Conservation (phyloP, 2,888 invertebrate species). For the Sinotaia quadrata region DNA sequence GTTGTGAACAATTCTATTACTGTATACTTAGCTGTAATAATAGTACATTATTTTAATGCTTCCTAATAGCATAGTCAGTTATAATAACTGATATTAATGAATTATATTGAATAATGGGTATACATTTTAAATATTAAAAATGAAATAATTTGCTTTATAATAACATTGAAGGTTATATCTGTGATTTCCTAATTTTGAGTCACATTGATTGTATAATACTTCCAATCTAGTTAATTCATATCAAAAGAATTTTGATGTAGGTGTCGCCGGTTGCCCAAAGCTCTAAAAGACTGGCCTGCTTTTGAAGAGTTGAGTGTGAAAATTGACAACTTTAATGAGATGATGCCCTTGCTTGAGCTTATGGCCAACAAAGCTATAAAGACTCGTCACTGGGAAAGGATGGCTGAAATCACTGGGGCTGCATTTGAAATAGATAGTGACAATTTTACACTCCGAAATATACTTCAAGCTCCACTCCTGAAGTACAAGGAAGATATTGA, state of each 20-base stretch:
- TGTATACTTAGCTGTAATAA: too few relatives aligned
- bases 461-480: conserved; percentile 88
- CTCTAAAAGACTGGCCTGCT: conserved; percentile 90
- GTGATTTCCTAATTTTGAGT: background rate
- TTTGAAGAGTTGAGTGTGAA: conserved; percentile 87
- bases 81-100: too few relatives aligned
- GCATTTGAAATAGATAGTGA: conserved; percentile 77
- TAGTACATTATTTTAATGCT: too few relatives aligned
- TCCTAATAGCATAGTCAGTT: too few relatives aligned
- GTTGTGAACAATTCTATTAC: too few relatives aligned
- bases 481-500: conserved; percentile 90
- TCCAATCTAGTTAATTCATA: background rate
- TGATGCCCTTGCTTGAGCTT: conserved; percentile 86
- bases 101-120: too few relatives aligned
- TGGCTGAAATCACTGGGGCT: conserved; percentile 77
- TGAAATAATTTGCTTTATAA: too few relatives aligned
- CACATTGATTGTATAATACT: background rate
- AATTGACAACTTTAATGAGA: conserved; percentile 92
- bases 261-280: conserved; percentile 87
- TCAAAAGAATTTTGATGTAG: conserved; percentile 64
- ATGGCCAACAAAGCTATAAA: conserved; percentile 92
- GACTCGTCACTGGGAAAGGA: conserved; percentile 83
- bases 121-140: too few relatives aligned
- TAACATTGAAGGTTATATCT: too few relatives aligned
- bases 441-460: conserved; percentile 83